Conservation (phyloP, 2,797 vertebrate species). For the Bucorvus abyssinicus region DNA sequence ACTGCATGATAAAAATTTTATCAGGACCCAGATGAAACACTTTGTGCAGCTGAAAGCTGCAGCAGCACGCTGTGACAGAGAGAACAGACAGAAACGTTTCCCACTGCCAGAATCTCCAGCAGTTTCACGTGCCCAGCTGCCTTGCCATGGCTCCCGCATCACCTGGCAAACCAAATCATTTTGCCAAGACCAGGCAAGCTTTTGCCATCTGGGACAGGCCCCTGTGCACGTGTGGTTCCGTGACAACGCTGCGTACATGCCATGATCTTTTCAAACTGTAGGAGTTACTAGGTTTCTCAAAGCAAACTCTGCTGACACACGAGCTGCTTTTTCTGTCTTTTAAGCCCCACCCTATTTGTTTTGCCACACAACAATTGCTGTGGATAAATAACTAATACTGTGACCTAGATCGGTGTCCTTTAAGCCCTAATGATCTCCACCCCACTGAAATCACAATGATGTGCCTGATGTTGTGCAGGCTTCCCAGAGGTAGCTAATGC, state of each 20-base stretch:
- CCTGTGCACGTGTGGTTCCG: rapidly evolving
- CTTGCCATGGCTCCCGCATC: neutral
- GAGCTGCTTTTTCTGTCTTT: neutral
- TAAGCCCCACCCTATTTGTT: neutral
- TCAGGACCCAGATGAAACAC: neutral
- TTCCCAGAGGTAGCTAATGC: neutral
- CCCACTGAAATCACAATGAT: neutral
- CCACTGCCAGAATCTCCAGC: neutral
- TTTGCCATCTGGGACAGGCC: neutral
- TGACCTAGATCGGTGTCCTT: neutral
- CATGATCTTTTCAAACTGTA: neutral
- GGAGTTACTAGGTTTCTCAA: neutral
- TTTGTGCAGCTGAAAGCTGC: neutral
- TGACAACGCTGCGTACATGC: neutral
- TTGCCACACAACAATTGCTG: neutral
- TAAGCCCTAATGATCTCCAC: neutral
- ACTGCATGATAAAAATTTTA: neutral
- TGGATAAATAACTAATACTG: neutral
- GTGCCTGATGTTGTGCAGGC: neutral
- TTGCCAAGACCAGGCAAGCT: neutral
- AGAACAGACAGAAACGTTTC: neutral
- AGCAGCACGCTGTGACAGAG: neutral
- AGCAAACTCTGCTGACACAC: neutral
- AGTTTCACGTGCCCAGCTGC: neutral
- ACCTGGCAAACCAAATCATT: neutral